Evolutionary conservation across 2,797 vertebrate species (phyloP), one percentile per base, ranked within the genome.

Genomic region (Tadarida brasiliensis): DNA sequence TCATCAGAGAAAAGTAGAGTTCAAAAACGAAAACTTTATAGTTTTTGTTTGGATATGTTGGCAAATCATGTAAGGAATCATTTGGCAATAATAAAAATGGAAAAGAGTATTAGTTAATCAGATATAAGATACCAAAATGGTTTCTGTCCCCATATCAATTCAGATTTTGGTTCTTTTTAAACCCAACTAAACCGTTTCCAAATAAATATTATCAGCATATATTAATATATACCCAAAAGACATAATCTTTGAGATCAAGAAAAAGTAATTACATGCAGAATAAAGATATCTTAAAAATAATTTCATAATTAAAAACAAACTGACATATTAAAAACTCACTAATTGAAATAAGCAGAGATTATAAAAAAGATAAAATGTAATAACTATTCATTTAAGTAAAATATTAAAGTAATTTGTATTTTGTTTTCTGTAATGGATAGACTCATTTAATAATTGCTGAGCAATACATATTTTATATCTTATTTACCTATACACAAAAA

Each of bases 1-100:
- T 98, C 97, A 98, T 71, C 97, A 98, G 74, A 98, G 97, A 97
- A 98, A 97, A 92, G 57, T 6, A 76, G 2, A 81, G 33, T 84
- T 94, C 56, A 88, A 93, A 91, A 61, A 63, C 67, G 14, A 91
- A 68, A 90, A 8, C 3, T 33, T 91, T 90, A 77, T 70, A 70
- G 81, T 47, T 93, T 90, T 86, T 88, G 44, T 80, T 67, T 84
- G 54, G 54, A 82, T 63, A 7, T 82, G 74, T 17, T 88, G 74
- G 61, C 77, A 94, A 94, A 91, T 94, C 57, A 96, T 26, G 47
- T 89, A 94, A 80, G 56, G 92, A 95, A 91, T 84, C 70, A 89
- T 33, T 95, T 84, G 67, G 49, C 56, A 94, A 92, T 90, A 92
- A 96, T 93, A 92, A 92, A 89, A 96, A 80, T 7, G 70, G 39